Evolutionary conservation across 2,113 vertebrate genomes (phyloP).

Genomic region (Thalassoma bifasciatum): DNA sequence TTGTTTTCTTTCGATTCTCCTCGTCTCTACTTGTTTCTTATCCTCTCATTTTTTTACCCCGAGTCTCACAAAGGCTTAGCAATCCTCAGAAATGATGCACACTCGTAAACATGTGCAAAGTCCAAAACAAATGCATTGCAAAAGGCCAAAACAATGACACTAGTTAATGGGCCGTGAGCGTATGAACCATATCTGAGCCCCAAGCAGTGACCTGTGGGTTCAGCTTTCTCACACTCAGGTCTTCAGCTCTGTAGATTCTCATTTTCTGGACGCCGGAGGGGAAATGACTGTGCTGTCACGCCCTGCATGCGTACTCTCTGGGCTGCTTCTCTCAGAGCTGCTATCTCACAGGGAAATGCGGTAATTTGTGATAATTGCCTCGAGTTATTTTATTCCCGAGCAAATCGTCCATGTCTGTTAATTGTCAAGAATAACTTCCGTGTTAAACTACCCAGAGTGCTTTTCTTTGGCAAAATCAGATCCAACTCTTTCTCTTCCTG

Average conservation of each 20-base stretch:
- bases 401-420: conserved; percentile 59
- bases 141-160: too few species aligned
- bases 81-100: too few species aligned
- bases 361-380: conserved; percentile 54
- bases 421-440: conserved; percentile 59
- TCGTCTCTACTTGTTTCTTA: background rate
- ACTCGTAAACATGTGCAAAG: too few species aligned
- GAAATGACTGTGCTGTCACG: conserved; percentile 37
- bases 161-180: too few species aligned
- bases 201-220: too few species aligned
- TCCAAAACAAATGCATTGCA: too few species aligned
- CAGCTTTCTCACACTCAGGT: too few species aligned
- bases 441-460: conserved; percentile 41
- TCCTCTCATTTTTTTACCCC: too few species aligned
- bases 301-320: conserved; percentile 8
- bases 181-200: too few species aligned
- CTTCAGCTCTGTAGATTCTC: background rate
- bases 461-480: conserved; percentile 12
- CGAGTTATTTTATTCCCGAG: conserved; percentile 35
- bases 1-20: background rate
- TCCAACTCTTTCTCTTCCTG: too few species aligned
- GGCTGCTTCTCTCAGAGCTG: background rate
- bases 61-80: too few species aligned
- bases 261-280: conserved; percentile 3
- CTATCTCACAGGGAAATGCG: conserved; percentile 24